Conservation (phyloP, 2,797 vertebrate genomes). For the Pipistrellus nathusii region DNA sequence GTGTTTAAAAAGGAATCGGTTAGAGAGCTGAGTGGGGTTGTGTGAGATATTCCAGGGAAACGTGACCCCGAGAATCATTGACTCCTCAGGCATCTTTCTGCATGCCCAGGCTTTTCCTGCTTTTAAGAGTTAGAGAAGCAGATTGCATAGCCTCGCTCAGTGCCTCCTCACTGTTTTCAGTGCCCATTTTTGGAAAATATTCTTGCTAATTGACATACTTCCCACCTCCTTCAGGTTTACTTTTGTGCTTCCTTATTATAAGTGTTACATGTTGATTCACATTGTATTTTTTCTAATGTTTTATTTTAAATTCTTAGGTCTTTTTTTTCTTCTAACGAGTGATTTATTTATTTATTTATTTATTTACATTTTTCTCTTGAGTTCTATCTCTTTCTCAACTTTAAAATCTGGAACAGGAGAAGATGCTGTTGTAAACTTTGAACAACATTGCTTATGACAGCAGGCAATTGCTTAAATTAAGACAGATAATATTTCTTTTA, state of each 20-base stretch:
- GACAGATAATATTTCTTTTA: neutral
- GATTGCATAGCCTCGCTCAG: neutral
- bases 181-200: neutral
- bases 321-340: neutral
- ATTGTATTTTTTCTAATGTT: neutral
- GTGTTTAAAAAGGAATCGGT: neutral
- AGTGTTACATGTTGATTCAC: neutral
- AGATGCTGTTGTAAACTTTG: neutral
- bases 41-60: neutral
- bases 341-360: neutral
- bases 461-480: conserved; percentile 1
- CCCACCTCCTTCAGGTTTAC: neutral
- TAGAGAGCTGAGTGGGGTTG: neutral
- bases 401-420: neutral
- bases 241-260: neutral
- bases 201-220: neutral
- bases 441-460: neutral
- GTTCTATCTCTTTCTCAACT: neutral
- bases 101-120: neutral
- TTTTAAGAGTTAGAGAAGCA: neutral
- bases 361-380: neutral
- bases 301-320: neutral
- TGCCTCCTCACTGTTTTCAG: neutral
- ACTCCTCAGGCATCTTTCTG: no score
- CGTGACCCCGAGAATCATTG: neutral